Evolutionary conservation across 2,113 vertebrate species (phyloP), one percentile per base, ranked within the genome.

Genomic region (Arothron firmamentum): DNA sequence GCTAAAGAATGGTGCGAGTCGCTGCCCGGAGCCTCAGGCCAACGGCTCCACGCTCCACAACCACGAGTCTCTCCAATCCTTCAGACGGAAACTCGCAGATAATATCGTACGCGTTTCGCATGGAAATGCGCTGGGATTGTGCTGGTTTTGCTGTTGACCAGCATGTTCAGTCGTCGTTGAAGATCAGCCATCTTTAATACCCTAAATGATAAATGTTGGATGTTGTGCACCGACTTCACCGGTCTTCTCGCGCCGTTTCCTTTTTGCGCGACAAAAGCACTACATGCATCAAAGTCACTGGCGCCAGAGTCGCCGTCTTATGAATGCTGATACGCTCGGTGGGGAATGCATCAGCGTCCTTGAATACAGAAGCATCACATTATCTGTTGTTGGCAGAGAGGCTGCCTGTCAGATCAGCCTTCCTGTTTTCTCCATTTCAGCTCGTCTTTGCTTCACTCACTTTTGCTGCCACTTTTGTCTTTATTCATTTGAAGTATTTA

Each of bases 241-340:
- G 28, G 6, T 38, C 8, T 10, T 74, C 59, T 67, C 64, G 16
- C 68, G 62, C 65, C 59, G 66, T 72, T 81, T 76, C 61, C 8
- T 53, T 73, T 81, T 76, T 66, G 65, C 83, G 79, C 80, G 82
- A 81, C 79, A 82, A 77, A 67, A 72, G 72, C 57, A 81, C 51
- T 72, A 73, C 77, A 81, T 87, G 85, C 70, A 80, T 88, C 84
- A 86, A 85, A 87, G 87, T 84, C 84, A 83, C 79, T 81, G 50
- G 75, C 81, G 80, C 74, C 71, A 77, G 70, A 21, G 75, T 62
- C 45, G 65, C 49, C 70, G 55, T 66, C 78, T 68, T 73, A 59
- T 85, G 80, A 87, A 87, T 87, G 81, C 80, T 85, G 86, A 85
- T 85, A 56, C 19, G 72, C 72, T 77, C 70, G 42, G 45, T 59